Conservation (phyloP, 2,797 vertebrate genomes). For the Ciconia nigra region DNA sequence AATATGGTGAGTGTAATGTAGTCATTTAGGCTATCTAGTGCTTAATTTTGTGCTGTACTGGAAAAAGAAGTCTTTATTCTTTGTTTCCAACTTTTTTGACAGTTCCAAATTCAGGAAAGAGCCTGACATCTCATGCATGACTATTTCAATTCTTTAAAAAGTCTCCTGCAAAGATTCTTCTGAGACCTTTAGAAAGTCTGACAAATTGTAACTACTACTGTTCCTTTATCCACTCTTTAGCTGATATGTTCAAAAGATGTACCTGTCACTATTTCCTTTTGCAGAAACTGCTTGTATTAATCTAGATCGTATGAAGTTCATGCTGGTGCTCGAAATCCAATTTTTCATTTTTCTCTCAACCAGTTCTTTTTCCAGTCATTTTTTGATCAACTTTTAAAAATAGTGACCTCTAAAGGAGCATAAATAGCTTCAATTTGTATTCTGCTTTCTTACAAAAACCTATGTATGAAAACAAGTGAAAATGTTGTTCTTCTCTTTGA, state of each 20-base stretch:
- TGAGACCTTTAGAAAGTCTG: not conserved
- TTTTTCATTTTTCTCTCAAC: not conserved
- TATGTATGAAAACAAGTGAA: not conserved
- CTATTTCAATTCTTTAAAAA: conserved; percentile 5
- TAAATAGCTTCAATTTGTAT: not conserved
- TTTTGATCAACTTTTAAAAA: not conserved
- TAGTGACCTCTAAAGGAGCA: not conserved
- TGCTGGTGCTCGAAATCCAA: not conserved
- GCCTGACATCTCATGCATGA: not conserved
- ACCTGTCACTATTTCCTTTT: not conserved
- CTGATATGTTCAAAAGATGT: not conserved
- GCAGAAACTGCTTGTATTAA: not conserved
- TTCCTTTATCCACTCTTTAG: not conserved
- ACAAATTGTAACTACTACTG: not conserved
- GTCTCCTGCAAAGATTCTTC: not conserved
- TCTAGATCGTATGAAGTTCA: not conserved
- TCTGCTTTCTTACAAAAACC: not conserved
- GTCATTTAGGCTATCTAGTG: not conserved
- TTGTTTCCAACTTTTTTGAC: not conserved
- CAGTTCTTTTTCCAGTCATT: not conserved
- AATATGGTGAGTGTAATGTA: not conserved
- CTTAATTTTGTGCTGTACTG: not conserved
- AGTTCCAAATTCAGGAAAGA: not conserved
- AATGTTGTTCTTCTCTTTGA: not conserved
- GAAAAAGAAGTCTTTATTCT: not conserved